These are phyloP conservation scores for Pampus argenteus DNA, from an alignment of 2,797 vertebrate species.

Conservation along the genomic window DNA sequence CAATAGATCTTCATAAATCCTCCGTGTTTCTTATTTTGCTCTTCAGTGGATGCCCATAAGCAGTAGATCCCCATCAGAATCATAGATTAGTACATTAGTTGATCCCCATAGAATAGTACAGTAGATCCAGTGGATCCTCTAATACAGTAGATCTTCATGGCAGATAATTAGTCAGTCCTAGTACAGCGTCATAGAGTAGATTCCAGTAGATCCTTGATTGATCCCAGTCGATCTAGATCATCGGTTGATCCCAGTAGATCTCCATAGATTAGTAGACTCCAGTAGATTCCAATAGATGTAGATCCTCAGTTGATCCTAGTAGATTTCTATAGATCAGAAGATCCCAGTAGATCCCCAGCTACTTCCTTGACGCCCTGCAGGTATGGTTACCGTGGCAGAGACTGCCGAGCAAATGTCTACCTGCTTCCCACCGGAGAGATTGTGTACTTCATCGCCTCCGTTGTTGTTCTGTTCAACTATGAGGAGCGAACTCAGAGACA, in stretches of 20 bases:
- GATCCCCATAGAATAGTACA: too few species aligned
- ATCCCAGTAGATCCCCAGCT: neutral
- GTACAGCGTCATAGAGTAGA: too few species aligned
- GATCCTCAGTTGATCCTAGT: too few species aligned
- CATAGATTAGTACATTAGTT: too few species aligned
- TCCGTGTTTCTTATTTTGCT: too few species aligned
- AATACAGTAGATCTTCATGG: too few species aligned
- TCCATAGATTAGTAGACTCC: neutral
- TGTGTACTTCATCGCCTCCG: constrained; percentile 96
- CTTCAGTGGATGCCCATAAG: too few species aligned
- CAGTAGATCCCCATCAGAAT: too few species aligned
- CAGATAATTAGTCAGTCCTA: too few species aligned
- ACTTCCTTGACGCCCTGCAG: constrained; percentile 82
- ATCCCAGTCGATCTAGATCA: too few species aligned
- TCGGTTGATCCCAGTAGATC: neutral
- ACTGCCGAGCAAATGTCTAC: constrained; percentile 96
- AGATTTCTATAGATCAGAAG: neutral
- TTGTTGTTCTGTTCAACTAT: constrained; percentile 96
- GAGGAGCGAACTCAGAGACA: constrained; percentile 96
- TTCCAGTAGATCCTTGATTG: too few species aligned
- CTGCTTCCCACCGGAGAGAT: constrained; percentile 97
- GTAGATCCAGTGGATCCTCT: too few species aligned
- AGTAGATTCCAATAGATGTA: neutral
- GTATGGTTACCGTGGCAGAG: constrained; percentile 95
- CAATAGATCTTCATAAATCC: neutral